These are phyloP conservation scores for Liparis tanakae DNA, from an alignment of 2,797 vertebrate genomes.

Conservation along the genomic window DNA sequence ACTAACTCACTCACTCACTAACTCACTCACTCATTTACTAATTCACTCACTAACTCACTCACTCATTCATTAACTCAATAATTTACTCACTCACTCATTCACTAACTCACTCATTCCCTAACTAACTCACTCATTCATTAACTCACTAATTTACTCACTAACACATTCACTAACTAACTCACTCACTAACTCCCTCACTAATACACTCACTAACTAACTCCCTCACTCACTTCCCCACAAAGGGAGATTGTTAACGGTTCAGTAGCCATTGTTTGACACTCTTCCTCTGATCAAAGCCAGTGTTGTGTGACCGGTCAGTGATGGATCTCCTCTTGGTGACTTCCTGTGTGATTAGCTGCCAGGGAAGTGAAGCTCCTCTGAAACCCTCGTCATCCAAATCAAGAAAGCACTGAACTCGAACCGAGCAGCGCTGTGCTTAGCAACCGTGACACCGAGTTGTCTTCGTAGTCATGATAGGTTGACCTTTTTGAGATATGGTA, in stretches of 20 bases:
- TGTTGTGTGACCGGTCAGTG: neutral
- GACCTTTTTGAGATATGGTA: constrained; percentile 2
- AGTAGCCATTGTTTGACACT: neutral
- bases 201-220: too few species aligned
- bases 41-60: too few species aligned
- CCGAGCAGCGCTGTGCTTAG: neutral
- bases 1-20: too few species aligned
- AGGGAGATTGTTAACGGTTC: neutral
- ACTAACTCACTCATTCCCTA: too few species aligned
- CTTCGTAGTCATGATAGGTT: neutral
- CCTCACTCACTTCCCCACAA: neutral
- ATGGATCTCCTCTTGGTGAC: neutral
- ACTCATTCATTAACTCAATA: too few species aligned
- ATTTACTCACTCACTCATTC: too few species aligned
- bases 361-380: neutral
- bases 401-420: neutral
- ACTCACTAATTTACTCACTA: too few species aligned
- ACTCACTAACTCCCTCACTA: too few species aligned
- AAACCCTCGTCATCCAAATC: neutral
- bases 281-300: neutral
- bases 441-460: neutral
- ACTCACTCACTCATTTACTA: too few species aligned
- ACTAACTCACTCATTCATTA: too few species aligned
- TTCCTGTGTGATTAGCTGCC: neutral
- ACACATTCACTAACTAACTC: too few species aligned